These are phyloP conservation scores for Rhyacichthys aspro DNA, from an alignment of 2,797 vertebrate genomes.

Conservation along the genomic window DNA sequence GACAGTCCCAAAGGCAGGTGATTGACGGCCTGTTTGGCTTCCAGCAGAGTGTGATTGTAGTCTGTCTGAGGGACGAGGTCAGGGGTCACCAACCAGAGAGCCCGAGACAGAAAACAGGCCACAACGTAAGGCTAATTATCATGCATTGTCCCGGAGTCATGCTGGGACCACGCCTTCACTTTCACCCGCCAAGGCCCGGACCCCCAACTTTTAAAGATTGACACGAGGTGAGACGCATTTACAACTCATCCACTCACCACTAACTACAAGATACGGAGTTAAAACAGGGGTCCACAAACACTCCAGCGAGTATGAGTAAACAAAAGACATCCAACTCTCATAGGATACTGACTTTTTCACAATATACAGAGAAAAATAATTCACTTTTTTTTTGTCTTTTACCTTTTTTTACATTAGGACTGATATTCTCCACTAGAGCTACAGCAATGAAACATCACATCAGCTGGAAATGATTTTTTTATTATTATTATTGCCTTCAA, in stretches of 20 bases:
- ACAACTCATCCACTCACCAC: background rate
- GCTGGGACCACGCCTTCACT: conserved; percentile 44
- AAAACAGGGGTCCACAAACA: too few relatives aligned
- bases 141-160: conserved; percentile 52
- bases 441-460: too few relatives aligned
- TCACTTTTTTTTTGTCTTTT: too few relatives aligned
- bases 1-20: conserved; percentile 34
- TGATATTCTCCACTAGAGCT: too few relatives aligned
- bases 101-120: conserved; percentile 59
- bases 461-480: too few relatives aligned
- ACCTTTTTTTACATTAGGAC: too few relatives aligned
- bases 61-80: conserved; percentile 62
- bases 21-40: conserved; percentile 61
- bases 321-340: too few relatives aligned
- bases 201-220: conserved; percentile 13
- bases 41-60: conserved; percentile 66
- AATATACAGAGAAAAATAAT: too few relatives aligned
- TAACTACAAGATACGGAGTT: too few relatives aligned
- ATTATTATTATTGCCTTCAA: too few relatives aligned
- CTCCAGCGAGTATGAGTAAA: too few relatives aligned
- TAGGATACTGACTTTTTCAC: too few relatives aligned
- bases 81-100: conserved; percentile 63
- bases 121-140: conserved; percentile 72
- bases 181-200: conserved; percentile 34
- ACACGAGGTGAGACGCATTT: conserved; percentile 17